Conservation (phyloP, 2,113 vertebrate genomes). For the Todiramphus saurophagus region DNA sequence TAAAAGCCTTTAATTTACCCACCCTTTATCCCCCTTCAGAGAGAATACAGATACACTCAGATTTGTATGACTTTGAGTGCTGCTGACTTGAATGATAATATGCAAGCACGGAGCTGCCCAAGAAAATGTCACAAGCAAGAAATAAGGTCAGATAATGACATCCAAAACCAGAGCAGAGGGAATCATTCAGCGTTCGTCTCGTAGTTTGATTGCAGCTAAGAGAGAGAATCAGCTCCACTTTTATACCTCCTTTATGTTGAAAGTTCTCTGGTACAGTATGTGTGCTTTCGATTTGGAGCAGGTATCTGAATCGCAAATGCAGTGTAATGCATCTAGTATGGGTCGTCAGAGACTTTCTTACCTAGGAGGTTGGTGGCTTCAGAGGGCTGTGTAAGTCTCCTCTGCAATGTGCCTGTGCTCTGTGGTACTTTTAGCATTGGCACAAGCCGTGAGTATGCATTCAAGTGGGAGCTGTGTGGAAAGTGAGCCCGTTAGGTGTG, state of each 20-base stretch:
- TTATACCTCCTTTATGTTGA: conserved; percentile 13
- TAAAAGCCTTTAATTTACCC: conserved; percentile 74
- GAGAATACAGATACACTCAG: background rate
- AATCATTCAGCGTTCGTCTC: conserved; percentile 64
- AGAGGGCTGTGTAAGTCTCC: background rate
- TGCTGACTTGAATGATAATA: conserved; percentile 49
- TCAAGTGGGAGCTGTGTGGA: background rate
- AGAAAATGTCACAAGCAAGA: conserved; percentile 61
- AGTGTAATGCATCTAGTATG: background rate
- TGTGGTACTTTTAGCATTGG: background rate
- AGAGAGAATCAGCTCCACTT: conserved; percentile 42
- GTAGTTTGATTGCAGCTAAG: conserved; percentile 59
- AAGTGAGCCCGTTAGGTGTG: background rate
- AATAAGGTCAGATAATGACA: conserved; percentile 66
- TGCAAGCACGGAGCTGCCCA: conserved; percentile 39
- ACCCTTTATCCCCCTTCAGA: background rate
- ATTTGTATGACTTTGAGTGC: conserved; percentile 51
- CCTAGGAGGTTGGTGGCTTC: conserved; percentile 37
- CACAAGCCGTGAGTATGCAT: conserved; percentile 1
- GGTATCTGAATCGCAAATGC: conserved; percentile 42
- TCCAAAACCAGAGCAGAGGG: conserved; percentile 50
- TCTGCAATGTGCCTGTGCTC: background rate
- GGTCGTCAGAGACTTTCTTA: conserved; percentile 8
- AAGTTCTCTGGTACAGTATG: conserved; percentile 25
- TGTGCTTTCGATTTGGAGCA: conserved; percentile 32